Conservation (phyloP, 1,140 invertebrate species). For the Marisa cornuarietis region DNA sequence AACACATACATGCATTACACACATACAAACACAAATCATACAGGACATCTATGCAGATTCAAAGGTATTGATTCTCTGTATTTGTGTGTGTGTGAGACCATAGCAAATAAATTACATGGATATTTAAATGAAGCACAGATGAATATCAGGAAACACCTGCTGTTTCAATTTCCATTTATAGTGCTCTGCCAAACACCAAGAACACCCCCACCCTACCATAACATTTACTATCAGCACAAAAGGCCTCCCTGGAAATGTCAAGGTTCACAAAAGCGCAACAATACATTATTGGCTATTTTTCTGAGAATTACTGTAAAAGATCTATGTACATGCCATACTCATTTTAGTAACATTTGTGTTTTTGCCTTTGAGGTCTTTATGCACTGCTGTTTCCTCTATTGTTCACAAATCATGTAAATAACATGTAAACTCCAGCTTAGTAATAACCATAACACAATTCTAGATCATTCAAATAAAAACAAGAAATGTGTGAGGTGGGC, state of each 20-base stretch:
- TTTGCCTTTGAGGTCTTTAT: background rate
- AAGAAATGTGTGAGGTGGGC: too few relatives aligned
- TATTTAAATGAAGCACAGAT: background rate
- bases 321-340: background rate
- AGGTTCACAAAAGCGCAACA: too few relatives aligned
- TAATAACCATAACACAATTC: too few relatives aligned
- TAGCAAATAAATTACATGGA: background rate
- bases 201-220: background rate
- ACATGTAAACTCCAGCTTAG: too few relatives aligned
- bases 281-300: too few relatives aligned
- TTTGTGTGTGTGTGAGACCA: background rate
- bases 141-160: background rate
- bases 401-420: background rate
- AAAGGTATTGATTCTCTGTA: background rate
- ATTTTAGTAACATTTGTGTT: background rate
- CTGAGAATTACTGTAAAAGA: background rate
- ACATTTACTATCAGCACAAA: background rate
- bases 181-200: background rate
- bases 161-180: background rate
- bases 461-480: too few relatives aligned
- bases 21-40: background rate
- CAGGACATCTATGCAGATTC: background rate
- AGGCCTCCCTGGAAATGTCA: too few relatives aligned
- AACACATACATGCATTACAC: conserved; percentile 9
- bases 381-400: background rate